Evolutionary conservation across 2,797 vertebrate genomes (phyloP).

Genomic region (Molossus molossus): DNA sequence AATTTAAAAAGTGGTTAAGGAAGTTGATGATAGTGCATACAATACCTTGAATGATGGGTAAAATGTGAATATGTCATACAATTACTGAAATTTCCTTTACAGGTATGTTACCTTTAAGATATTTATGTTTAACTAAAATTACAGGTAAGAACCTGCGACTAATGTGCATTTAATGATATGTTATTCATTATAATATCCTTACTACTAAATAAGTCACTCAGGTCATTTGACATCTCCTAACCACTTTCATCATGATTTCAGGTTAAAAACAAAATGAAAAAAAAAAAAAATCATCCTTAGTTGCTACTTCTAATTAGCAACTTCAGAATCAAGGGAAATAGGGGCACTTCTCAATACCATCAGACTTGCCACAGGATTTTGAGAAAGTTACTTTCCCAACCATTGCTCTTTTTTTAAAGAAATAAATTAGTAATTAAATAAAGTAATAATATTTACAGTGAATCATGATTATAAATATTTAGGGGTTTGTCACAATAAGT

Average conservation of each 20-base stretch:
- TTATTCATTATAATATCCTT: slow-evolving; percentile 80
- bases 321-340: slow-evolving; percentile 21
- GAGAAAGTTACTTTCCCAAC: slow-evolving; percentile 46
- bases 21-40: slow-evolving; percentile 53
- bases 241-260: slow-evolving; percentile 72
- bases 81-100: slow-evolving; percentile 88
- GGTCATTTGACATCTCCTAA: slow-evolving; percentile 53
- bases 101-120: slow-evolving; percentile 85
- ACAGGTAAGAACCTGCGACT: slow-evolving; percentile 87
- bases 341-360: not conserved
- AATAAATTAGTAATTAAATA: slow-evolving; percentile 31
- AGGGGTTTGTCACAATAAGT: slow-evolving; percentile 43
- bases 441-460: slow-evolving; percentile 35
- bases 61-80: slow-evolving; percentile 85
- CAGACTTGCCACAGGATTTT: slow-evolving; percentile 36
- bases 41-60: slow-evolving; percentile 79
- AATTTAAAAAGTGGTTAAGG: slow-evolving; percentile 29
- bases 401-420: slow-evolving; percentile 21
- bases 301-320: not conserved
- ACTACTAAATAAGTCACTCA: slow-evolving; percentile 78
- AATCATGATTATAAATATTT: slow-evolving; percentile 18
- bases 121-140: slow-evolving; percentile 84
- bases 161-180: slow-evolving; percentile 85
- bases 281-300: not conserved
- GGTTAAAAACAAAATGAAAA: slow-evolving; percentile 53